Evolutionary conservation across 2,888 invertebrate genomes (phyloP), one percentile per base, ranked within the genome.

Genomic region (Drosophila mettleri): DNA sequence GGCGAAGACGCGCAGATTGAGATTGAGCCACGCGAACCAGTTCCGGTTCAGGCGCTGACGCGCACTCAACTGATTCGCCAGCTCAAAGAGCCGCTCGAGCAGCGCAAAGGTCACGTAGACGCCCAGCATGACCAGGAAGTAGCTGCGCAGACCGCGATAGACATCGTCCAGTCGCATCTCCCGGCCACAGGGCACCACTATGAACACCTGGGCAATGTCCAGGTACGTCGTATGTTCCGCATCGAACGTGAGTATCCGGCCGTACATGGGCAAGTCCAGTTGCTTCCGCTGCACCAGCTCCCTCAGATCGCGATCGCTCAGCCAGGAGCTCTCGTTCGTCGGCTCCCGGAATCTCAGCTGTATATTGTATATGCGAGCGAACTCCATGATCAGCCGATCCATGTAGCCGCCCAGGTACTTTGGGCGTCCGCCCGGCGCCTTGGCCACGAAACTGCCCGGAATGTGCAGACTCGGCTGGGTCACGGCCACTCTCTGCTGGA

Each of bases 111-210:
- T 18, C 1, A 67, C 6, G 6, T 78, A 78, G 0, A 62, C 48
- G 1, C 24, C 66, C 1, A 78, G 24, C 9, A 69, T 12, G 14
- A 58, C 36, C 7, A 48, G 12, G 0, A 57, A 34, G 22, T 62
- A 59, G 1, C 6, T 7, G 6, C 29, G 39, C 0, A 69, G 12
- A 1, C 38, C 6, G 7, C 12, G 38, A n/a, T 45, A 74, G 12
- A 69, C 43, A 12, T 73, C 70, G 0, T 27, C 55, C 1, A 74
- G 18, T 1, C 18, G 27, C 12, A 57, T 38, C 9, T 59, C 5
- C 12, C 34, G 22, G 3, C 70, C 68, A 34, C 78, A 79, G 2
- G 78, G 80, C 3, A 72, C 61, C 2, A 69, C 43, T 16, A 72
- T 39, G 1, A 75, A 45, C 2, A 18, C n/a, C n/a, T 31, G 10